Evolutionary conservation across 2,113 vertebrate genomes (phyloP).

Genomic region (Ciconia maguari): DNA sequence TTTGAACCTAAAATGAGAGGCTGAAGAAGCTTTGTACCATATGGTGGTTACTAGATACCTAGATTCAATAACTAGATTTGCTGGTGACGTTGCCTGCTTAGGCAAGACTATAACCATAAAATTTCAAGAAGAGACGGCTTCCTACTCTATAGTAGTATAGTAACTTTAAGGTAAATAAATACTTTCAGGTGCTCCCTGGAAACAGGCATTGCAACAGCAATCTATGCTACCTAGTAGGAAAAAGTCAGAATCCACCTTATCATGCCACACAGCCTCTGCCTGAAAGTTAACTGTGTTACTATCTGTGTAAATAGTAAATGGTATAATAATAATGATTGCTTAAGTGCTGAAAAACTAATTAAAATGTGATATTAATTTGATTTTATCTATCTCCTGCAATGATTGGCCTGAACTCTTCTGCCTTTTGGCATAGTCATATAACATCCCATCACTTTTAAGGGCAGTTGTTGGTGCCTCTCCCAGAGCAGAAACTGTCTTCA

Average conservation of each 20-base stretch:
- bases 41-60: not conserved
- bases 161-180: not conserved
- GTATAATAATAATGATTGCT: not conserved
- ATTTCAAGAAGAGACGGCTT: not conserved
- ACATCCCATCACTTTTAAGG: not conserved
- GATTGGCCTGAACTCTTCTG: not conserved
- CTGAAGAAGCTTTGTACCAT: not conserved
- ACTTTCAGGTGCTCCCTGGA: not conserved
- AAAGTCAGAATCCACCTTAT: not conserved
- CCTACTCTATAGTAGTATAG: not conserved
- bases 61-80: not conserved
- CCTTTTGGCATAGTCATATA: not conserved
- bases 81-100: not conserved
- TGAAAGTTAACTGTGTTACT: not conserved
- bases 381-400: not conserved
- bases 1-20: not conserved
- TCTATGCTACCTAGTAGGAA: not conserved
- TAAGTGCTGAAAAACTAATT: not conserved
- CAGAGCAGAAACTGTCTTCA: not conserved
- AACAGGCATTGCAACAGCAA: not conserved
- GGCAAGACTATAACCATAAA: not conserved
- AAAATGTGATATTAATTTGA: not conserved
- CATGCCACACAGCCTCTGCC: not conserved
- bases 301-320: not conserved
- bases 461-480: not conserved